A percentile compares a stretch with the other conserved stretches of the same genome.
phyloP scores from a whole-genome alignment of 1,140 invertebrate genomes.

The Heliconius himera region DNA sequence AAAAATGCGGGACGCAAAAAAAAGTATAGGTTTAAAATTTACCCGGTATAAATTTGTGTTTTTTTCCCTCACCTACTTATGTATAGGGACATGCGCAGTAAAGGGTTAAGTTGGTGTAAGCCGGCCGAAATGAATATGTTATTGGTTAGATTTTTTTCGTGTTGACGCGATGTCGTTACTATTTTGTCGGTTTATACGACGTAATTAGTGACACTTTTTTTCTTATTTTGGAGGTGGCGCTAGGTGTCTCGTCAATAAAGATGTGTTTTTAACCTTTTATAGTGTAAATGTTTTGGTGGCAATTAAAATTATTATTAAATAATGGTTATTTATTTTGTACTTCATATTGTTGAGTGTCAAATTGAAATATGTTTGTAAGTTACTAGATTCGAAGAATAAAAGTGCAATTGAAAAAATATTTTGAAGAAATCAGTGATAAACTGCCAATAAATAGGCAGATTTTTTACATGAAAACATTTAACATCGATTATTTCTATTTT shows the following conservation, averaged over 20 bases:
- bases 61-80: conserved; percentile 79
- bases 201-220: conserved; percentile 57
- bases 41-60: conserved; percentile 82
- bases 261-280: conserved; percentile 9
- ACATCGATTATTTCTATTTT: not conserved
- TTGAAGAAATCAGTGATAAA: not conserved
- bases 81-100: conserved; percentile 78
- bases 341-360: too few relatives aligned
- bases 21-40: conserved; percentile 82
- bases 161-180: conserved; percentile 24
- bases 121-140: conserved; percentile 39
- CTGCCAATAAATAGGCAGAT: not conserved
- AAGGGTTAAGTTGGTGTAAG: conserved; percentile 67
- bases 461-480: not conserved
- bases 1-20: conserved; percentile 78
- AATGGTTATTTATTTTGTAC: not conserved
- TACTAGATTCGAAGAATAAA: not conserved
- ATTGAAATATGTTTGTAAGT: too few relatives aligned
- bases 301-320: not conserved
- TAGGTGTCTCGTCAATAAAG: conserved; percentile 46
- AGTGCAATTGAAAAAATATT: not conserved
- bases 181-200: conserved; percentile 48
- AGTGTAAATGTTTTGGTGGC: not conserved
- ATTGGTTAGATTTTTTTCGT: not conserved
- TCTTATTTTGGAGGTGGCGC: conserved; percentile 53